A percentile compares a stretch with the other conserved stretches of the same genome.
phyloP scores from a whole-genome alignment of 2,113 vertebrate species.

The Brachionichthys hirsutus region DNA sequence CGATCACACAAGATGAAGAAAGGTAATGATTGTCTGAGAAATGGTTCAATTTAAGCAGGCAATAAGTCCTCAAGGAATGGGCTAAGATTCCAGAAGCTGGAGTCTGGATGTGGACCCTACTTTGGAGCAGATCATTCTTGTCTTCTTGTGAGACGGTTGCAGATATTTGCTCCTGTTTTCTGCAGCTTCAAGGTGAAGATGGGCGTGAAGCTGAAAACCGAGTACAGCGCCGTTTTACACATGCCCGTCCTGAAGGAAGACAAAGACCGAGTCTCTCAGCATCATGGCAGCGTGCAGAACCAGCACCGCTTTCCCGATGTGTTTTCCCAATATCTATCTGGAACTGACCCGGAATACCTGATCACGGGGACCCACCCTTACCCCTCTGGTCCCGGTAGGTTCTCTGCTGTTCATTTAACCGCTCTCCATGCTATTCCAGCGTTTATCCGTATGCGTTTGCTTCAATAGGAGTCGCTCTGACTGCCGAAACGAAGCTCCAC shows the following conservation, averaged over 20 bases:
- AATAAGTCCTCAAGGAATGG: no score
- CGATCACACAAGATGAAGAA: constrained; percentile 84
- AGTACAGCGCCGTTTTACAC: constrained; percentile 89
- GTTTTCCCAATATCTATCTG: constrained; percentile 53
- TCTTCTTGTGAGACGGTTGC: no score
- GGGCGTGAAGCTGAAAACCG: constrained; percentile 87
- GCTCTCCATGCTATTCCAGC: not conserved
- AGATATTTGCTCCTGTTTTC: constrained; percentile 14
- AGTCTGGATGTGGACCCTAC: not conserved
- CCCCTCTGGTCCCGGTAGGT: constrained; percentile 90
- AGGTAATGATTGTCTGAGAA: constrained; percentile 75
- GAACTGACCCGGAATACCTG: constrained; percentile 89
- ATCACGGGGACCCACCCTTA: constrained; percentile 97
- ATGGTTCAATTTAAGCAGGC: no score
- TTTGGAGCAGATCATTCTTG: not conserved
- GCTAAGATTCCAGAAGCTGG: no score
- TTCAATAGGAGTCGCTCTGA: constrained; percentile 86
- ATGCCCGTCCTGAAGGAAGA: constrained; percentile 93
- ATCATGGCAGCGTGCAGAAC: constrained; percentile 73
- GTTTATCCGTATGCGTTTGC: not conserved
- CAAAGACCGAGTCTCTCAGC: constrained; percentile 79
- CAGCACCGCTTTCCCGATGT: constrained; percentile 75
- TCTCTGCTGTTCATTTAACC: not conserved
- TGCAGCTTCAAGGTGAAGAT: constrained; percentile 91
- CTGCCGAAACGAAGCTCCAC: constrained; percentile 93